These are phyloP conservation scores for Bicyclus anynana DNA, from an alignment of 1,140 invertebrate species.

Conservation along the genomic window DNA sequence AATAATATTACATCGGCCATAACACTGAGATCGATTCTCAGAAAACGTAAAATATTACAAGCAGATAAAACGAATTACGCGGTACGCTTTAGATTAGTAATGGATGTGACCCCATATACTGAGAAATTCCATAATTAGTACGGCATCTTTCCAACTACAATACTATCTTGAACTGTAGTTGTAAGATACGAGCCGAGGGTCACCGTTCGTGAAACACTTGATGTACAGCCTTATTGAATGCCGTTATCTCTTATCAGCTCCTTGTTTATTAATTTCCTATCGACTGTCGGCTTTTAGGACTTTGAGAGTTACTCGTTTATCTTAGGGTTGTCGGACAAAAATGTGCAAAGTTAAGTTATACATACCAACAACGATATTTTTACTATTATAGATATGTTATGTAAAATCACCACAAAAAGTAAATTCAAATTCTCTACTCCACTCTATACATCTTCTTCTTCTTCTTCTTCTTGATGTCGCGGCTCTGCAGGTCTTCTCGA, in stretches of 20 bases:
- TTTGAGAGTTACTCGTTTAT: not conserved
- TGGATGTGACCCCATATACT: slow-evolving; percentile 24
- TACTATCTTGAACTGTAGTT: slow-evolving; percentile 25
- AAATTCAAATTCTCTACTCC: too few species aligned
- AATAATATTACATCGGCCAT: too few species aligned
- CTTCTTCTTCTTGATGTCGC: too few species aligned
- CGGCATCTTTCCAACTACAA: slow-evolving; percentile 31
- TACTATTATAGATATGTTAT: too few species aligned
- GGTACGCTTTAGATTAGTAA: slow-evolving; percentile 22
- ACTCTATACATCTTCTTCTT: too few species aligned
- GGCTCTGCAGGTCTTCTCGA: too few species aligned
- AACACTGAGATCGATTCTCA: not conserved
- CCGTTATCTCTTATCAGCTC: slow-evolving; percentile 53
- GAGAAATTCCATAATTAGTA: slow-evolving; percentile 47
- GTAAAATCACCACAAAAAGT: too few species aligned
- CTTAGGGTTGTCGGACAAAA: not conserved
- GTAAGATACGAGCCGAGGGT: slow-evolving; percentile 31
- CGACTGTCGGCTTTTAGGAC: slow-evolving; percentile 43
- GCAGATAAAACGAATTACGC: slow-evolving; percentile 22
- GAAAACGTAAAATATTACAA: slow-evolving; percentile 1
- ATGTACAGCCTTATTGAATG: slow-evolving; percentile 57
- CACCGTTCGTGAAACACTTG: slow-evolving; percentile 40
- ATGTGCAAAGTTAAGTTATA: not conserved
- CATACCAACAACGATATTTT: too few species aligned
- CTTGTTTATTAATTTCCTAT: slow-evolving; percentile 57